A percentile compares a stretch with the other conserved stretches of the same genome.
These are phyloP conservation scores for Amphimedon queenslandica DNA, from an alignment of 37 sponge, comb jelly and placozoan genomes.

Conservation along the genomic window DNA sequence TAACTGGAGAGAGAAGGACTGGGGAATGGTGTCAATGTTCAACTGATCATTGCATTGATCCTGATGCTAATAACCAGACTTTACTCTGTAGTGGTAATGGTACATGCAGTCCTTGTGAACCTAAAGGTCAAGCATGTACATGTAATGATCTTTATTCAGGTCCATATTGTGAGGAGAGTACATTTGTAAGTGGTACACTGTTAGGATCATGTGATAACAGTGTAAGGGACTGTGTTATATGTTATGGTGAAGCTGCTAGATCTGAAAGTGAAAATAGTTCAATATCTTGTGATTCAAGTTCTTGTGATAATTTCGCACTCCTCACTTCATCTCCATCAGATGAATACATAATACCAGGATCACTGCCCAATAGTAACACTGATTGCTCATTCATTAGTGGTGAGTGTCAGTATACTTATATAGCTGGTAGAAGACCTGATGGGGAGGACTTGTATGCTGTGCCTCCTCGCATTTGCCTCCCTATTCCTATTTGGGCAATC, in stretches of 20 bases:
- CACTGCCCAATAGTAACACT: not conserved
- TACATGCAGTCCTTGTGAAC: not conserved
- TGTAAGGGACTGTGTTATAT: not conserved
- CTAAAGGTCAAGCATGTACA: too few relatives aligned
- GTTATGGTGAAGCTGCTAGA: constrained; percentile 7
- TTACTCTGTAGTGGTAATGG: not conserved
- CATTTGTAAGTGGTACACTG: too few relatives aligned
- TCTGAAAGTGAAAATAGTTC: too few relatives aligned
- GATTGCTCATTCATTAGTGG: not conserved
- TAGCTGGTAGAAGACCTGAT: too few relatives aligned
- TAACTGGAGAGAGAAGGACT: not conserved
- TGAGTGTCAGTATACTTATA: not conserved
- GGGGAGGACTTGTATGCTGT: too few relatives aligned
- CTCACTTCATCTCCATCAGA: too few relatives aligned
- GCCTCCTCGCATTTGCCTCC: not conserved
- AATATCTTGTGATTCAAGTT: not conserved
- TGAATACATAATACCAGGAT: not conserved
- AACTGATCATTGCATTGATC: not conserved
- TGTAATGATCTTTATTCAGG: not conserved
- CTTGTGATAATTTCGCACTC: not conserved
- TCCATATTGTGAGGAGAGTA: not conserved
- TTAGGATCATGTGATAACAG: not conserved
- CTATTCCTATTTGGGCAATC: constrained; percentile 29
- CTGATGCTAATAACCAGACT: not conserved
- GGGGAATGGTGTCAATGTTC: not conserved